Conservation (phyloP, 1,140 invertebrate species). For the Gonioctena quinquepunctata region DNA sequence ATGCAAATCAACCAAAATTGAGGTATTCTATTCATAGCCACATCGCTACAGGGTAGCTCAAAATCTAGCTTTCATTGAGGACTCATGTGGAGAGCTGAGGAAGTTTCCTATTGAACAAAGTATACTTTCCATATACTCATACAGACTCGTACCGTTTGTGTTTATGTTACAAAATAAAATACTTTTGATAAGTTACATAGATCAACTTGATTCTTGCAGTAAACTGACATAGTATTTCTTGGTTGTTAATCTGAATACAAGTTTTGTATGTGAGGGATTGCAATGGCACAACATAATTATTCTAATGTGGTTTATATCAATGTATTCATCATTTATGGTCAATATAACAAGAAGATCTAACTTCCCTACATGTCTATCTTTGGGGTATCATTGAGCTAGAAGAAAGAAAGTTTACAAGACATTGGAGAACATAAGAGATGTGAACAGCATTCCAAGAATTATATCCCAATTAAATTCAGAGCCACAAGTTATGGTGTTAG, state of each 20-base stretch:
- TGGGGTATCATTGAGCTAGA: too few relatives aligned
- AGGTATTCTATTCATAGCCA: not conserved
- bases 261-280: not conserved
- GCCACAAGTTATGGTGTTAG: too few relatives aligned
- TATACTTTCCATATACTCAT: not conserved
- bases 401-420: too few relatives aligned
- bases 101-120: not conserved
- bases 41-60: not conserved
- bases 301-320: not conserved
- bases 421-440: too few relatives aligned
- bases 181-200: not conserved
- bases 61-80: too few relatives aligned
- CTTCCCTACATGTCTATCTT: not conserved
- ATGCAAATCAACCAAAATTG: not conserved
- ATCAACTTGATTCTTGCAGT: not conserved
- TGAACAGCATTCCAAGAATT: too few relatives aligned
- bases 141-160: too few relatives aligned
- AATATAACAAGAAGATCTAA: not conserved
- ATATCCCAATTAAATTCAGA: too few relatives aligned
- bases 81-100: too few relatives aligned
- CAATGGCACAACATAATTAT: not conserved
- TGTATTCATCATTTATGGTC: too few relatives aligned
- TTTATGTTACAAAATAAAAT: too few relatives aligned
- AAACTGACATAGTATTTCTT: too few relatives aligned
- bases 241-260: not conserved